Conservation (phyloP, 2,888 invertebrate species). For the Nycteola revayana region DNA sequence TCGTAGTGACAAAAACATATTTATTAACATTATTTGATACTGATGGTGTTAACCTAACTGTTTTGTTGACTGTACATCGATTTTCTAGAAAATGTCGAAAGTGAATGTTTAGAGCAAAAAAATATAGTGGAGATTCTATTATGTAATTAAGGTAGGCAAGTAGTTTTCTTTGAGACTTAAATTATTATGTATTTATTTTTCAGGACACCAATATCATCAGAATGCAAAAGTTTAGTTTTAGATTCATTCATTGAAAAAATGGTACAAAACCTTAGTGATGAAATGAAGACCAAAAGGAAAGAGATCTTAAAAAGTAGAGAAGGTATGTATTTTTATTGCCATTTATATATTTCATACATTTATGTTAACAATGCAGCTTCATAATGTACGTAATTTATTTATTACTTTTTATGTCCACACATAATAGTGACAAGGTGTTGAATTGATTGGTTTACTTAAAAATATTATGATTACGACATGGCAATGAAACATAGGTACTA, state of each 20-base stretch:
- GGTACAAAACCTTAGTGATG: slow-evolving; percentile 82
- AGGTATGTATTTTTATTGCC: slow-evolving; percentile 42
- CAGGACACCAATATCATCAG: slow-evolving; percentile 63
- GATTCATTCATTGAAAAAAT: slow-evolving; percentile 89
- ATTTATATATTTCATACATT: slow-evolving; percentile 1
- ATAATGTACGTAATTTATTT: slow-evolving; percentile 25
- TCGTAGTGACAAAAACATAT: no score
- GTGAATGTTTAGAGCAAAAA: no score
- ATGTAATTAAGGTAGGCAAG: no score
- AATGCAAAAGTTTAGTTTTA: slow-evolving; percentile 84
- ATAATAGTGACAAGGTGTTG: slow-evolving; percentile 13
- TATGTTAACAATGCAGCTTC: slow-evolving; percentile 66
- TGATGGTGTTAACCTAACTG: no score
- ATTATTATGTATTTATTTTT: slow-evolving; percentile 25
- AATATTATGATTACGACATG: no score
- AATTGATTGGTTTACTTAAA: slow-evolving; percentile 17
- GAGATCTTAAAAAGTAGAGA: slow-evolving; percentile 75
- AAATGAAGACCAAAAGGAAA: slow-evolving; percentile 80
- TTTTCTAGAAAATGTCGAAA: no score
- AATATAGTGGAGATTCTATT: no score
- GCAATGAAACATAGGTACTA: no score
- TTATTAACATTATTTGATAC: no score
- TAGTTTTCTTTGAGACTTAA: no score
- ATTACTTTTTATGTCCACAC: slow-evolving; percentile 1
- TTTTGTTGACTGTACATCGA: no score